Conservation (phyloP, 2,797 vertebrate species). For the Caiman crocodilus region DNA sequence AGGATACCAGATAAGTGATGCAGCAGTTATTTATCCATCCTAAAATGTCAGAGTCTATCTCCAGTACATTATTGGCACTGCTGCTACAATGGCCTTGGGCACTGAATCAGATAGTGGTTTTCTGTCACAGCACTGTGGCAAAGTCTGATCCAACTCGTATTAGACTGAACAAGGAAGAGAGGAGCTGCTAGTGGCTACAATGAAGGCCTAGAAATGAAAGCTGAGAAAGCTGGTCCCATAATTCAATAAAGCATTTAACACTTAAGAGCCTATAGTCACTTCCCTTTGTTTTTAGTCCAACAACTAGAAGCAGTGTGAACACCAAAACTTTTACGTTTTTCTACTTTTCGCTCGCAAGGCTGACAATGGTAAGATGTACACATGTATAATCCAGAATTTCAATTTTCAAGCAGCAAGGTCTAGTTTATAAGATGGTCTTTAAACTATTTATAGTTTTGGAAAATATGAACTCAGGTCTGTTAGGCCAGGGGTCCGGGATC, state of each 20-base stretch:
- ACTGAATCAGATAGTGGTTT: not conserved
- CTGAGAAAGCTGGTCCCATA: conserved; percentile 35
- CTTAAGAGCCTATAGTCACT: conserved; percentile 46
- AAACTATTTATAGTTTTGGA: not conserved
- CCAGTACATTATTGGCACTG: not conserved
- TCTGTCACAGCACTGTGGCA: not conserved
- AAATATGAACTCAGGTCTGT: not conserved
- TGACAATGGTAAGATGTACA: not conserved
- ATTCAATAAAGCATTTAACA: conserved; percentile 15
- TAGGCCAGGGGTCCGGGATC: not conserved
- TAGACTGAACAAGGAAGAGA: not conserved
- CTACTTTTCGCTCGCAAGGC: conserved; percentile 2
- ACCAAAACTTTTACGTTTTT: conserved; percentile 45
- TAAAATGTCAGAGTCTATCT: not conserved
- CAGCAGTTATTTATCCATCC: conserved; percentile 17
- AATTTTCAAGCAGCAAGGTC: not conserved
- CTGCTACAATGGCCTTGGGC: not conserved
- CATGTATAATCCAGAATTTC: conserved; percentile 20
- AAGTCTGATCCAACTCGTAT: not conserved
- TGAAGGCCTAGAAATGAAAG: not conserved
- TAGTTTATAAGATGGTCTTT: not conserved
- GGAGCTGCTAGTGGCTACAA: not conserved
- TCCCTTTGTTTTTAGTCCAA: not conserved
- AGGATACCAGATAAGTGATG: not conserved
- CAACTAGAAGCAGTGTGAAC: not conserved